phyloP scores from a whole-genome alignment of 2,113 vertebrate genomes.

The Paracanthobrama guichenoti region DNA sequence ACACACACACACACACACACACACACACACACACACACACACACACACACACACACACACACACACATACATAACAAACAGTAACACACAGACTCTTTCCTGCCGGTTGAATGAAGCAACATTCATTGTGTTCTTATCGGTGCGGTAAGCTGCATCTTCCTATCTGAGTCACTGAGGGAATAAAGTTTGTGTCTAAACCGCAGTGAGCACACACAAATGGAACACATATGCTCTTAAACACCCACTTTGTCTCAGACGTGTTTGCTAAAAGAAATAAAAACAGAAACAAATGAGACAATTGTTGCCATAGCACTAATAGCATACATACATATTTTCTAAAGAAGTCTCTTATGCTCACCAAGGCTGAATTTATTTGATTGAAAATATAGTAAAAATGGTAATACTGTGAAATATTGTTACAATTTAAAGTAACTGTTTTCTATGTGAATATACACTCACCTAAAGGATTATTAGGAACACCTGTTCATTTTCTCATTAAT shows the following conservation, averaged over 20 bases:
- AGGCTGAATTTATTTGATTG: neutral
- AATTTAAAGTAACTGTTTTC: neutral
- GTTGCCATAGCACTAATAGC: neutral
- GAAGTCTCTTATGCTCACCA: neutral
- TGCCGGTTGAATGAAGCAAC: constrained; percentile 7
- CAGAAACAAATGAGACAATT: neutral
- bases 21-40: neutral
- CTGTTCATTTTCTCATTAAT: too few species aligned
- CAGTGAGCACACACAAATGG: neutral
- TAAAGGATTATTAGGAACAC: too few species aligned
- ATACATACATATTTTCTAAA: neutral
- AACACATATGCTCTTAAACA: constrained; percentile 4
- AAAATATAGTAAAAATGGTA: neutral
- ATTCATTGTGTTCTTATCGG: constrained; percentile 29
- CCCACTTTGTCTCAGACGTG: neutral
- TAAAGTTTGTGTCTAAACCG: constrained; percentile 25
- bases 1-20: neutral
- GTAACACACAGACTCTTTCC: neutral
- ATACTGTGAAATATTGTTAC: neutral
- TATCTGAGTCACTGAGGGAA: constrained; percentile 13
- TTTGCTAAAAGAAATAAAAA: neutral
- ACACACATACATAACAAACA: neutral
- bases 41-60: neutral
- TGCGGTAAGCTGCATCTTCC: constrained; percentile 11
- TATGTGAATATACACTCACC: neutral